Evolutionary conservation across 2,113 vertebrate species (phyloP).

Genomic region (Rhea pennata): DNA sequence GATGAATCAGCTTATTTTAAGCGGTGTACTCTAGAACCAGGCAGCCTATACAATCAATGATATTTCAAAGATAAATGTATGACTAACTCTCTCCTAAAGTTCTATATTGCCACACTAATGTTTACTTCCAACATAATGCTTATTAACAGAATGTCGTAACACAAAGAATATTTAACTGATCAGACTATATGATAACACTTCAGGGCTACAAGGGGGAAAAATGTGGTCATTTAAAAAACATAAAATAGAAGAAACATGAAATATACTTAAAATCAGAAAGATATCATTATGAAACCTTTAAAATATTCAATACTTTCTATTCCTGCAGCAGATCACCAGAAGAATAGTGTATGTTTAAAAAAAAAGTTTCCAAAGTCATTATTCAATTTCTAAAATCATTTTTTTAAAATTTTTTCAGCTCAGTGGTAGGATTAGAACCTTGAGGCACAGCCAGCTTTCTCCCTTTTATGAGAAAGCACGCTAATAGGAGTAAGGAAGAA

Average conservation of each 20-base stretch:
- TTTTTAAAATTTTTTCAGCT: neutral
- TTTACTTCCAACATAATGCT: neutral
- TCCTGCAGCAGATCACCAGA: neutral
- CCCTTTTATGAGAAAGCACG: neutral
- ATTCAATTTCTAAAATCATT: neutral
- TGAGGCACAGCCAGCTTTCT: neutral
- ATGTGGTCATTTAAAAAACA: neutral
- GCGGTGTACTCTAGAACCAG: neutral
- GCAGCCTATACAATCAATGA: neutral
- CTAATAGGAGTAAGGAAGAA: neutral
- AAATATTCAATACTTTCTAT: neutral
- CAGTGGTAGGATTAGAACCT: neutral
- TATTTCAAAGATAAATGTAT: neutral
- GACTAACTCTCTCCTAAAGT: neutral
- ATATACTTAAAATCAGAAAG: neutral
- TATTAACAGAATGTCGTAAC: neutral
- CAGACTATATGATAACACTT: neutral
- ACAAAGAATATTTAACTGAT: neutral
- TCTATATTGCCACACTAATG: neutral
- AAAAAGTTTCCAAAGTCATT: neutral
- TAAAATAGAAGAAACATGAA: neutral
- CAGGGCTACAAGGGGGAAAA: neutral
- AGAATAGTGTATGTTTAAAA: neutral
- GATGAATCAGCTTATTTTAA: neutral
- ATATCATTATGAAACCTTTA: neutral